phyloP scores from a whole-genome alignment of 2,797 vertebrate species.

The Clarias platycephalus region DNA sequence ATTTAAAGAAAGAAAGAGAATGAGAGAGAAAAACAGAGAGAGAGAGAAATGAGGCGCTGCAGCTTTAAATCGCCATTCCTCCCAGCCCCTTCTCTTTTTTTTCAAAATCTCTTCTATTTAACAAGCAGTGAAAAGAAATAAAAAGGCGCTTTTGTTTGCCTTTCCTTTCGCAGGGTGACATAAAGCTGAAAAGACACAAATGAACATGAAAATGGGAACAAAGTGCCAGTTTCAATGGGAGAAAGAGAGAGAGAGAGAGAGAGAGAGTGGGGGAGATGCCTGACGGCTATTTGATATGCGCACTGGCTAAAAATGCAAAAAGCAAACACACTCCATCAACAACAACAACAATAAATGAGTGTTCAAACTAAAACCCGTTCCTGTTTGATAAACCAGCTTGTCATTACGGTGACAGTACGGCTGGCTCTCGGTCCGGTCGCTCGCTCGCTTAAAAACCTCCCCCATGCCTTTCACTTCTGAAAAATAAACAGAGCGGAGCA shows the following conservation, averaged over 20 bases:
- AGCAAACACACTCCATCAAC: slow-evolving; percentile 58
- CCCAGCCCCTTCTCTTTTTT: slow-evolving; percentile 69
- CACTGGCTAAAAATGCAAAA: slow-evolving; percentile 70
- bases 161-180: slow-evolving; percentile 74
- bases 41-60: slow-evolving; percentile 70
- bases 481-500: slow-evolving; percentile 57
- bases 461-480: slow-evolving; percentile 56
- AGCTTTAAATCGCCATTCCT: slow-evolving; percentile 85
- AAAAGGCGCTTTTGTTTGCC: slow-evolving; percentile 87
- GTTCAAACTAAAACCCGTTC: background rate
- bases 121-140: slow-evolving; percentile 86
- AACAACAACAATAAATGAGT: slow-evolving; percentile 26
- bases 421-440: slow-evolving; percentile 24
- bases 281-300: slow-evolving; percentile 76
- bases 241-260: slow-evolving; percentile 12
- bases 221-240: slow-evolving; percentile 81
- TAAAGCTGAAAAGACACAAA: slow-evolving; percentile 84
- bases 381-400: background rate
- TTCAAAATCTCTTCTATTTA: slow-evolving; percentile 89
- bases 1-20: slow-evolving; percentile 41
- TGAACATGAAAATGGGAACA: slow-evolving; percentile 89
- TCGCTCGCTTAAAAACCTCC: slow-evolving; percentile 47
- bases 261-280: slow-evolving; percentile 67
- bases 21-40: slow-evolving; percentile 37
- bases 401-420: slow-evolving; percentile 44